phyloP scores from a whole-genome alignment of 2,113 vertebrate genomes.

The Turdus rufiventris region DNA sequence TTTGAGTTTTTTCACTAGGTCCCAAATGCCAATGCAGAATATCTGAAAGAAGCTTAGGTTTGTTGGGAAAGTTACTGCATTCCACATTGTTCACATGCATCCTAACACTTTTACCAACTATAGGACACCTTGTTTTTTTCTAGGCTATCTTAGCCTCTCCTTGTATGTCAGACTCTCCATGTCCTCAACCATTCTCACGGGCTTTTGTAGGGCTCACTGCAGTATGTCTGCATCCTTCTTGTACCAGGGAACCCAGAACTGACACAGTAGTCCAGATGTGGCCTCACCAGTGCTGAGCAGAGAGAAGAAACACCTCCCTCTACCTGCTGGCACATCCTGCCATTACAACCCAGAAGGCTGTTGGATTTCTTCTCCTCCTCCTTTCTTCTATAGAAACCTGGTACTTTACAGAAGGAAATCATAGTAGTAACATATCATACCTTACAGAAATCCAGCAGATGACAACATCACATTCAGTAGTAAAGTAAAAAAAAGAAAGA shows the following conservation, averaged over 20 bases:
- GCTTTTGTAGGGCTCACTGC: neutral
- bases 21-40: neutral
- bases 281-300: neutral
- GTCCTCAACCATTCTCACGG: neutral
- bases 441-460: neutral
- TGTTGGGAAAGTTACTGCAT: neutral
- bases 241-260: neutral
- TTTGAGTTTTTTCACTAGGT: neutral
- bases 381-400: neutral
- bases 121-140: neutral
- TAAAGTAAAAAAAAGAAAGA: neutral
- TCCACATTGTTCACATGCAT: neutral
- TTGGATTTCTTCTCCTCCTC: neutral
- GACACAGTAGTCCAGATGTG: neutral
- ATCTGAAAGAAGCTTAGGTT: neutral
- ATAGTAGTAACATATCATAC: neutral
- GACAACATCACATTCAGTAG: neutral
- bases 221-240: neutral
- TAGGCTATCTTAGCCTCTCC: neutral
- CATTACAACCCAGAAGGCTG: neutral
- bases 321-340: neutral
- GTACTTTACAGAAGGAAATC: neutral
- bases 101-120: neutral
- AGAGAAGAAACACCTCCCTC: neutral
- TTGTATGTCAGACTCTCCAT: neutral